phyloP scores from a whole-genome alignment of 2,888 invertebrate genomes.

The Pachymerium ferrugineum region DNA sequence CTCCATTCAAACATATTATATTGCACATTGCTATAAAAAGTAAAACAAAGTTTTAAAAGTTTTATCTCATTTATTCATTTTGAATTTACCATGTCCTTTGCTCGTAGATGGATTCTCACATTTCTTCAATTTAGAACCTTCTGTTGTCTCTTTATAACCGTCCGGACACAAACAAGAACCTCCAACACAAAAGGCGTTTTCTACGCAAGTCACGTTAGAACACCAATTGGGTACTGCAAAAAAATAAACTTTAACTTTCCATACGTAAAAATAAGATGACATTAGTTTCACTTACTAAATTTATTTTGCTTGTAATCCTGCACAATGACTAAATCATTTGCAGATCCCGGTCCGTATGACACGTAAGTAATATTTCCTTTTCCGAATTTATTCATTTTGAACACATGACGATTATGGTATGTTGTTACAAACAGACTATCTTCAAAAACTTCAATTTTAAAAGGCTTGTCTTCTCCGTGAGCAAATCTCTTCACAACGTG shows the following conservation, averaged over 20 bases:
- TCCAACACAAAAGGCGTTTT: slow-evolving; percentile 57
- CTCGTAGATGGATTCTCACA: slow-evolving; percentile 18
- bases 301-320: slow-evolving; percentile 61
- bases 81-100: slow-evolving; percentile 27
- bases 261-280: neutral
- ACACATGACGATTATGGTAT: slow-evolving; percentile 58
- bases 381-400: slow-evolving; percentile 63
- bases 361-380: slow-evolving; percentile 53
- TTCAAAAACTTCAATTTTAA: slow-evolving; percentile 68
- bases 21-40: slow-evolving; percentile 37
- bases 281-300: slow-evolving; percentile 47
- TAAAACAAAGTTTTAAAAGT: slow-evolving; percentile 12
- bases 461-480: slow-evolving; percentile 57
- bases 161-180: slow-evolving; percentile 48
- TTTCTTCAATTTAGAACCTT: slow-evolving; percentile 10
- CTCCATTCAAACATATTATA: slow-evolving; percentile 51
- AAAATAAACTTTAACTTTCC: neutral
- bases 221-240: slow-evolving; percentile 42
- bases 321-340: slow-evolving; percentile 61
- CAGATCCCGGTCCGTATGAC: slow-evolving; percentile 53
- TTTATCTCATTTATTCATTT: neutral
- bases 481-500: slow-evolving; percentile 56
- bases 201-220: slow-evolving; percentile 55
- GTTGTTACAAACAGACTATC: slow-evolving; percentile 63
- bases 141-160: slow-evolving; percentile 40